These are phyloP conservation scores for Parambassis ranga DNA, from an alignment of 2,797 vertebrate species.

Conservation along the genomic window DNA sequence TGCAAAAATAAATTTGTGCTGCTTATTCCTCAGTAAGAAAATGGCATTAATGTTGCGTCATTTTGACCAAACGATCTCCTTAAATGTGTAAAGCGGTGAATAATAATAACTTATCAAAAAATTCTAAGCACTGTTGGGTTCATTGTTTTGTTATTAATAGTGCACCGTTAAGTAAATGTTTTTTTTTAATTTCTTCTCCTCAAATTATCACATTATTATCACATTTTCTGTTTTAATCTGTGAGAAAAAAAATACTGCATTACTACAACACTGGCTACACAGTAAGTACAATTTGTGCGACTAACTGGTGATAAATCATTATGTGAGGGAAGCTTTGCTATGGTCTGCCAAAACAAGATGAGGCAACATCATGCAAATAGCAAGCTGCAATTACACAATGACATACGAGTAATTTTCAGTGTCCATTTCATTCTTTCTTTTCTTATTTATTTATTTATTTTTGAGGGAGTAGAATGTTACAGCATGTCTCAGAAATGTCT, in stretches of 20 bases:
- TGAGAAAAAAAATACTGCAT: not conserved
- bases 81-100: too few species aligned
- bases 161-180: constrained; percentile 24
- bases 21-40: too few species aligned
- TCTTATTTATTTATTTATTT: too few species aligned
- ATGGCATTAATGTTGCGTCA: not conserved
- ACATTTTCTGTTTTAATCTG: not conserved
- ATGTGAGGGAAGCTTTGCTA: not conserved
- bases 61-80: not conserved
- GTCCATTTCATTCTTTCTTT: not conserved
- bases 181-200: constrained; percentile 12
- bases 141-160: constrained; percentile 34
- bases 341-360: not conserved
- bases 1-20: constrained; percentile 1
- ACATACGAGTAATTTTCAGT: not conserved
- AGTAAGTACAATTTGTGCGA: not conserved
- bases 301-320: not conserved
- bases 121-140: constrained; percentile 24
- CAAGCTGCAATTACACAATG: not conserved
- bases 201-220: constrained; percentile 1
- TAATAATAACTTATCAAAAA: not conserved
- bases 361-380: not conserved
- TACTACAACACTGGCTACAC: not conserved
- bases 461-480: not conserved
- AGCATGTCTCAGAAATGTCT: not conserved